phyloP scores from a whole-genome alignment of 2,113 vertebrate genomes.

The Helogale parvula region DNA sequence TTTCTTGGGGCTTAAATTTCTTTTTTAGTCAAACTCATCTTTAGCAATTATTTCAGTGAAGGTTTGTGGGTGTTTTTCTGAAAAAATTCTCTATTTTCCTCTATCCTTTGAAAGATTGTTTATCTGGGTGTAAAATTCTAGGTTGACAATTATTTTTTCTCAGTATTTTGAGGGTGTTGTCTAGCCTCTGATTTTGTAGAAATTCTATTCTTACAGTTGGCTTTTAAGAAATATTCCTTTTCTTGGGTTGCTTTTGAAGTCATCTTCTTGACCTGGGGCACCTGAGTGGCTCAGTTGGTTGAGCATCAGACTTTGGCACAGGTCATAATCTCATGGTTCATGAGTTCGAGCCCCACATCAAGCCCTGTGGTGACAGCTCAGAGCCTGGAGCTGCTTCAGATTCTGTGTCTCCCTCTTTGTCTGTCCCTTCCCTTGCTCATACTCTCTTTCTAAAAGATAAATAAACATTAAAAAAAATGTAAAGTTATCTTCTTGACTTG shows the following conservation, averaged over 20 bases:
- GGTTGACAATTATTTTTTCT: background rate
- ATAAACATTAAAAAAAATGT: background rate
- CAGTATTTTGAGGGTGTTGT: background rate
- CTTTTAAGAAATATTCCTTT: background rate
- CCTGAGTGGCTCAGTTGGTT: background rate
- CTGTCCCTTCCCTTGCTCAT: too few relatives aligned
- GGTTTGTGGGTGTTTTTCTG: background rate
- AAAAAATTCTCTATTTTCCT: background rate
- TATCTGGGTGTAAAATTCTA: background rate
- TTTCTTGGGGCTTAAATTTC: background rate
- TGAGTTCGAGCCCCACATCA: too few relatives aligned
- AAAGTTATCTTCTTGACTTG: background rate
- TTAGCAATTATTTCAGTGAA: background rate
- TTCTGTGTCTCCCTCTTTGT: too few relatives aligned
- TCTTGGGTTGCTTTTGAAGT: background rate
- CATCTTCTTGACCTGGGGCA: background rate
- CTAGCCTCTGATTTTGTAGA: background rate
- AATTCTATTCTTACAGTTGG: background rate
- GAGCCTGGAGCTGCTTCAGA: too few relatives aligned
- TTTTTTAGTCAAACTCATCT: background rate
- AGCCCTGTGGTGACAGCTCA: too few relatives aligned
- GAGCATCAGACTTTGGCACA: too few relatives aligned
- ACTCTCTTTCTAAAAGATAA: too few relatives aligned
- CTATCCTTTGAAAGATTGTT: background rate
- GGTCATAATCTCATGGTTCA: too few relatives aligned